A percentile compares a stretch with the other conserved stretches of the same genome.
Evolutionary conservation across 2,888 invertebrate genomes (phyloP).

Genomic region (Biston betularia): DNA sequence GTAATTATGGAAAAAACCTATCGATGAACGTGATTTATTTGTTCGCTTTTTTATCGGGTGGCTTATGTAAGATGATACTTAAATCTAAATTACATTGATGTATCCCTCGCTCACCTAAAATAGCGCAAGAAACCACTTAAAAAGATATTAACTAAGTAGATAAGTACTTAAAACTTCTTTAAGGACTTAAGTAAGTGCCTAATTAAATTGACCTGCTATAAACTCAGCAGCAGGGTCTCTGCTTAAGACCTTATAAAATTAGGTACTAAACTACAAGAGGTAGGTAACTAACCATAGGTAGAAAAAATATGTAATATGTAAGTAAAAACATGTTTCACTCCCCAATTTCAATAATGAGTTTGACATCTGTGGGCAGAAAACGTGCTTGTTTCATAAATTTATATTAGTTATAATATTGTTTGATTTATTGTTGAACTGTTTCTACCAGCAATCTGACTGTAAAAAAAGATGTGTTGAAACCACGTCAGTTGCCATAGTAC

Average conservation of each 20-base stretch:
- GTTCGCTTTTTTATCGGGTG: conserved; percentile 13
- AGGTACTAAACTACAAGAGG: not conserved
- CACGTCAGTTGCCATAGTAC: too few species aligned
- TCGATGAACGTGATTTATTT: conserved; percentile 34
- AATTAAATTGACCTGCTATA: conserved; percentile 4
- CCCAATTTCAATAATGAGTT: too few species aligned
- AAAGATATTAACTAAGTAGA: not conserved
- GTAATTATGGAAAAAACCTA: conserved; percentile 50
- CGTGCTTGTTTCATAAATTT: too few species aligned
- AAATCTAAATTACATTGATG: conserved; percentile 10
- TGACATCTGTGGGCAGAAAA: too few species aligned
- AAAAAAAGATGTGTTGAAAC: too few species aligned
- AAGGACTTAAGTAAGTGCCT: not conserved
- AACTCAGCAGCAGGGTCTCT: not conserved
- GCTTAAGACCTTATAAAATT: not conserved
- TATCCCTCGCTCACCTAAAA: not conserved
- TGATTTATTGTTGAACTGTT: too few species aligned
- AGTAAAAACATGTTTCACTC: too few species aligned
- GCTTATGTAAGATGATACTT: conserved; percentile 12
- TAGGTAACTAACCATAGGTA: not conserved
- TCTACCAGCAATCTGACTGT: too few species aligned
- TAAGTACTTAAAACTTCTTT: conserved; percentile 6
- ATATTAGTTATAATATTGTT: too few species aligned
- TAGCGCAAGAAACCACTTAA: conserved; percentile 8
- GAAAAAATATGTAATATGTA: too few species aligned